A percentile compares a stretch with the other conserved stretches of the same genome.
Conservation (phyloP, 2,797 vertebrate genomes). For the Sarcophilus harrisii region DNA sequence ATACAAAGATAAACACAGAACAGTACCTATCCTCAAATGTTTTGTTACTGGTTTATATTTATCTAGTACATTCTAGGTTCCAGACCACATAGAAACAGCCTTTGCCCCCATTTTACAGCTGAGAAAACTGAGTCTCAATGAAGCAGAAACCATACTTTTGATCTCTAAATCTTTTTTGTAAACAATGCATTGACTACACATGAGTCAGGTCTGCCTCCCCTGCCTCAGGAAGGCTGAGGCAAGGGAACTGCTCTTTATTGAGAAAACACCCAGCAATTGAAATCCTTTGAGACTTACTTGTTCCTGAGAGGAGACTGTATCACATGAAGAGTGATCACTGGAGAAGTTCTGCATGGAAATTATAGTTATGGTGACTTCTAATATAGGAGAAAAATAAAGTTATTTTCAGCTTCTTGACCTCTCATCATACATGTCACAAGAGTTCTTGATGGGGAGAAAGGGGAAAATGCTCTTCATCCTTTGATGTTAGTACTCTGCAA, state of each 20-base stretch:
- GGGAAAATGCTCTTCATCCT: background rate
- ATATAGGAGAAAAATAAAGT: too few species aligned
- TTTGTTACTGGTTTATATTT: background rate
- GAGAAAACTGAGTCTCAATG: slow-evolving; percentile 22
- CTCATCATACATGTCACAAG: background rate
- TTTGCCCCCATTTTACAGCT: background rate
- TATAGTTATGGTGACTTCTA: too few species aligned
- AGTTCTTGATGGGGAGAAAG: background rate
- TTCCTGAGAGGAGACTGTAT: too few species aligned
- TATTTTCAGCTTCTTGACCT: background rate
- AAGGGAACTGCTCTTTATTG: background rate
- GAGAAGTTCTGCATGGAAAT: too few species aligned
- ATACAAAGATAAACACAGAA: background rate
- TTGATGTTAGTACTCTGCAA: background rate
- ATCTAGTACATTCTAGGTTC: background rate
- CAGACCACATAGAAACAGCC: background rate
- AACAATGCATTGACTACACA: background rate
- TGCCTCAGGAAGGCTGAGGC: background rate
- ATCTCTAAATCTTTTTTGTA: background rate
- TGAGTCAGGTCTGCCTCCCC: background rate
- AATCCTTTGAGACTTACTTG: background rate
- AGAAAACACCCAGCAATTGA: background rate
- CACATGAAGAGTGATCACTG: too few species aligned
- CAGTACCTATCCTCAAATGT: background rate
- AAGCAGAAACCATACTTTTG: background rate